Base-by-base conservation (phyloP, 2,888 invertebrate species). In the Adineta ricciae region DNA sequence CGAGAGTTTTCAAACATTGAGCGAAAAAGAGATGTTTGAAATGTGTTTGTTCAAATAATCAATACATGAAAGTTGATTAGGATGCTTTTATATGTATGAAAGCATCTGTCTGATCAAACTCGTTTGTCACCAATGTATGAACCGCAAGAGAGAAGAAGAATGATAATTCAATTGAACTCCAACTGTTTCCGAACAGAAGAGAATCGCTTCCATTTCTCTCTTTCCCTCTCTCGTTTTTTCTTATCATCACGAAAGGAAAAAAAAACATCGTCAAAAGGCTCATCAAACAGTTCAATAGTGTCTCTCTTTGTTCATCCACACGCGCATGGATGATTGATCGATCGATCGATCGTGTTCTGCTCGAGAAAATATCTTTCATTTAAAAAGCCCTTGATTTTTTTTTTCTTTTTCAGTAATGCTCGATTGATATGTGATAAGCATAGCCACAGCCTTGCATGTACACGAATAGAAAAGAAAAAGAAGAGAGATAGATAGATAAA, bases 81-180 rank as follows among this genome's bases (percentile, higher is more conserved):
- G 14, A 32, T 14, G 14, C 32, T 19, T 64, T 32, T 64, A 64
- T 64, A 64, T 64, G 64, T 64, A 32, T 32, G 64, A 64, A 19
- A 64, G 64, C 64, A 64, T 64, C 64, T 64, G 64, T 64, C 36
- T 19, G 36, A 64, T 64, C 16, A 64, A 64, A 32, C 14, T 64
- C 27, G 64, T 64, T 32, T 64, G 64, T 64, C 64, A 64, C 64
- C 32, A 64, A 64, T 64, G 64, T 64, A 64, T 19, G 64, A 64
- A 36, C 64, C 64, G 64, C 64, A 32, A 64, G 32, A 64, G 64
- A 64, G 32, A 64, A 64, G 32, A 14, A 64, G 64, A 64, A 64
- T 64, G 64, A 64, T 64, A 64, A 32, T 64, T 64, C 64, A 64
- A 64, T 64, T 64, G 64, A 64, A 36, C 64, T 64, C 64, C 64